A percentile compares a stretch with the other conserved stretches of the same genome.
phyloP scores from a whole-genome alignment of 2,113 vertebrate species.

The Acrocephalus kingi region DNA sequence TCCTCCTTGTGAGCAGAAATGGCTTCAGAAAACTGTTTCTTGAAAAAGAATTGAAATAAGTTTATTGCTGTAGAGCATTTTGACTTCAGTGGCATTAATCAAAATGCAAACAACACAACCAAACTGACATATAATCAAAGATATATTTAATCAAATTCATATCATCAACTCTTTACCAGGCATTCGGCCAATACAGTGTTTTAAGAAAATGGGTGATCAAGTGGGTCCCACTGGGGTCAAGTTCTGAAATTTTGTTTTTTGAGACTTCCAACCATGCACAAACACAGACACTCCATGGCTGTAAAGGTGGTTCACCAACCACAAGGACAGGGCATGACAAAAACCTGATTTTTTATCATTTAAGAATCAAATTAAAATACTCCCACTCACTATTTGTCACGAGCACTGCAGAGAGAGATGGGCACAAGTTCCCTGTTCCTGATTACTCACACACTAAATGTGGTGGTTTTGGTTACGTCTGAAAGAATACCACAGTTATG shows the following conservation, averaged over 20 bases:
- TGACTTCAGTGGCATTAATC: not conserved
- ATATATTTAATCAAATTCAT: not conserved
- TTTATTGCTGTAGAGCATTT: not conserved
- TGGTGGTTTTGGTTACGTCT: not conserved
- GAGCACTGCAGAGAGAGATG: not conserved
- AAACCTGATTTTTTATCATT: not conserved
- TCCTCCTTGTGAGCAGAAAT: not conserved
- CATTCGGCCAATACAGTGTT: not conserved
- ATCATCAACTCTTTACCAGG: not conserved
- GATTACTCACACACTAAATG: not conserved
- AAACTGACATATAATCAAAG: not conserved
- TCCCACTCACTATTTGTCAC: not conserved
- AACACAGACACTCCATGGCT: not conserved
- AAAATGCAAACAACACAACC: not conserved
- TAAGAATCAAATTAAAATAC: slow-evolving; percentile 3
- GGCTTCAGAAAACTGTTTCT: not conserved
- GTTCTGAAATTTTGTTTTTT: not conserved
- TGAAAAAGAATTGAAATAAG: not conserved
- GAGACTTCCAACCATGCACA: not conserved
- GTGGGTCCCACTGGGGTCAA: not conserved
- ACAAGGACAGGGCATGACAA: not conserved
- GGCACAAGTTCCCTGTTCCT: not conserved
- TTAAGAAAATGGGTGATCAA: not conserved
- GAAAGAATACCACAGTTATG: not conserved
- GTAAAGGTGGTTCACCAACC: not conserved